A percentile compares a stretch with the other conserved stretches of the same genome.
phyloP scores from a whole-genome alignment of 2,888 invertebrate species.

The Cephus nigrinus region DNA sequence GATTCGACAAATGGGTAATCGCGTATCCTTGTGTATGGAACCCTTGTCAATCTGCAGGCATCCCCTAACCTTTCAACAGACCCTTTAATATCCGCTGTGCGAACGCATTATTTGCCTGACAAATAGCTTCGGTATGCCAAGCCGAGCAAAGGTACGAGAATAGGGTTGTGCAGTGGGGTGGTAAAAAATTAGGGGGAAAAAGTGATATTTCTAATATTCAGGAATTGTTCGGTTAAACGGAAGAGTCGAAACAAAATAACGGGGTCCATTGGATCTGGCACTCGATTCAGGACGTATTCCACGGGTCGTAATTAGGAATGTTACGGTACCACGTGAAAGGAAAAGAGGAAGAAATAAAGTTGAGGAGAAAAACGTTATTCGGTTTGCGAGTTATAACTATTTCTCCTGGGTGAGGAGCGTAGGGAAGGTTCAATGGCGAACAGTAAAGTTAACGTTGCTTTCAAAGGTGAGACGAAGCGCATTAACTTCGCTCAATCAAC shows the following conservation, averaged over 20 bases:
- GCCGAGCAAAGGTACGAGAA: not conserved
- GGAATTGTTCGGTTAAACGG: not conserved
- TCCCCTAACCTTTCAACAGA: not conserved
- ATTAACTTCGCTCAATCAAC: constrained; percentile 31
- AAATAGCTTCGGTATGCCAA: not conserved
- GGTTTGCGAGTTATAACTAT: constrained; percentile 15
- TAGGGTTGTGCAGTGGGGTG: not conserved
- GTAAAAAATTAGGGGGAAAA: not conserved
- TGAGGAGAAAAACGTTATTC: not conserved
- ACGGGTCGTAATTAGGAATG: not conserved
- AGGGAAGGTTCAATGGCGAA: constrained; percentile 13
- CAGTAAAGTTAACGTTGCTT: constrained; percentile 33
- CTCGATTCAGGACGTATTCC: not conserved
- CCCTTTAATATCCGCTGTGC: not conserved
- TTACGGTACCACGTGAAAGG: not conserved
- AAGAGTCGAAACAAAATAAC: not conserved
- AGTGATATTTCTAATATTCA: not conserved
- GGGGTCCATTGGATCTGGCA: not conserved
- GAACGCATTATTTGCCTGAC: not conserved
- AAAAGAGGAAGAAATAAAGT: not conserved
- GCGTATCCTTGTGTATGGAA: not conserved
- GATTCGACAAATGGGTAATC: not conserved
- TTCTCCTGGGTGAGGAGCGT: not conserved
- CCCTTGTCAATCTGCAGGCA: not conserved
- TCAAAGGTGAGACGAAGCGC: constrained; percentile 24